Conservation (phyloP, 2,113 vertebrate species). For the Bujurquina vittata region DNA sequence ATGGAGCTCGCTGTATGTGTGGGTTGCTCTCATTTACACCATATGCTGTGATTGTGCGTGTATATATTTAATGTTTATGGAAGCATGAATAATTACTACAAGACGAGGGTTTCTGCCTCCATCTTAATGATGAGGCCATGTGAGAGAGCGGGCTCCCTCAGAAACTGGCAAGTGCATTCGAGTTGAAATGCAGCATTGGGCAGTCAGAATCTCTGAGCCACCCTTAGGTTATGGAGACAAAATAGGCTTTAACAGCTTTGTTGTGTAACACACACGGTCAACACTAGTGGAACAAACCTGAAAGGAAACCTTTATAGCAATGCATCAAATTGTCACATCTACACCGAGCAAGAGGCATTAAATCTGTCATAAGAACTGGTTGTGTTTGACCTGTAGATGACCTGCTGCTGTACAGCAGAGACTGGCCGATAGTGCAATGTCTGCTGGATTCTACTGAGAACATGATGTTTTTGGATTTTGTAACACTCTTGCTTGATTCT, state of each 20-base stretch:
- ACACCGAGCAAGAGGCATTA: not conserved
- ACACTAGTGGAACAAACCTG: not conserved
- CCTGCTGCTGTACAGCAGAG: not conserved
- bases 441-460: not conserved
- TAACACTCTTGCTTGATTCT: not conserved
- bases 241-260: slow-evolving; percentile 3
- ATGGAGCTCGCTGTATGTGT: not conserved
- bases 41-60: not conserved
- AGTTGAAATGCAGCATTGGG: not conserved
- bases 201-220: not conserved
- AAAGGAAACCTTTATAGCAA: slow-evolving; percentile 4
- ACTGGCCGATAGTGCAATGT: not conserved
- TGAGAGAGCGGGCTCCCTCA: not conserved
- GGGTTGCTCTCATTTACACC: not conserved
- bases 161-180: not conserved
- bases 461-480: not conserved
- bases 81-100: not conserved
- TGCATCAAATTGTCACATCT: not conserved
- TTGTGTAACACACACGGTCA: not conserved
- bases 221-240: not conserved
- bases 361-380: not conserved
- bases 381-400: not conserved
- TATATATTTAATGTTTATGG: not conserved
- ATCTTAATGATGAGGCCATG: not conserved
- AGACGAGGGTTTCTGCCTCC: not conserved